Conservation (phyloP, 2,888 invertebrate genomes). For the Pasiphila rectangulata region DNA sequence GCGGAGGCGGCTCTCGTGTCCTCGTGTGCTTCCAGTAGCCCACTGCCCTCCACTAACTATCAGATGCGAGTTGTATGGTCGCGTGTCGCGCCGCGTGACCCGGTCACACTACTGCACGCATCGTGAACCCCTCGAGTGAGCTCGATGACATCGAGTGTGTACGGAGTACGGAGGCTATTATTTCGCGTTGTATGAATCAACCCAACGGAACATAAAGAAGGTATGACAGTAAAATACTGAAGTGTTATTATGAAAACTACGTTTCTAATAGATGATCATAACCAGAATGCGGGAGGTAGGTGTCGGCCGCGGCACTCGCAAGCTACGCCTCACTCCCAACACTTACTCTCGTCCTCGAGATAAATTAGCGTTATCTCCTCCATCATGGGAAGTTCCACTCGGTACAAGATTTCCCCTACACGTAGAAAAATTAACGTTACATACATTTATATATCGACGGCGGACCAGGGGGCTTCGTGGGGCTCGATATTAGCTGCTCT, state of each 20-base stretch:
- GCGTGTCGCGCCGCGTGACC: constrained; percentile 26
- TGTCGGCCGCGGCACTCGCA: constrained; percentile 83
- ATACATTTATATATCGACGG: constrained; percentile 56
- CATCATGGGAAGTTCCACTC: constrained; percentile 96
- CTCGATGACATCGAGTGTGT: constrained; percentile 73
- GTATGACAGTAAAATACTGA: constrained; percentile 68
- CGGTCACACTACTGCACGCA: constrained; percentile 45
- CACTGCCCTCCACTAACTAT: constrained; percentile 36
- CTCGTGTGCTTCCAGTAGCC: constrained; percentile 78
- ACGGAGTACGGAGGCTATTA: constrained; percentile 72
- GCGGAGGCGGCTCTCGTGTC: constrained; percentile 58
- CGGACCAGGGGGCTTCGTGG: constrained; percentile 21
- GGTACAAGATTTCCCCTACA: constrained; percentile 93
- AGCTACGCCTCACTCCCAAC: constrained; percentile 83
- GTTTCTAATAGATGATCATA: constrained; percentile 81
- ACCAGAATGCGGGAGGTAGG: constrained; percentile 82
- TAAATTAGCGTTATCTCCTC: constrained; percentile 96
- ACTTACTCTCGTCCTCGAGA: constrained; percentile 93
- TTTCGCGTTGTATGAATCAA: constrained; percentile 73
- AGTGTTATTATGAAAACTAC: constrained; percentile 82
- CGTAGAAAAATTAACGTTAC: constrained; percentile 81
- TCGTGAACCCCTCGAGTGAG: constrained; percentile 61
- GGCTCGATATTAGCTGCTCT: constrained; percentile 47
- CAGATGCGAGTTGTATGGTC: constrained; percentile 26
- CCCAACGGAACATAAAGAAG: constrained; percentile 69